These are phyloP conservation scores for Tinea pellionella DNA, from an alignment of 2,888 invertebrate species.

Conservation along the genomic window DNA sequence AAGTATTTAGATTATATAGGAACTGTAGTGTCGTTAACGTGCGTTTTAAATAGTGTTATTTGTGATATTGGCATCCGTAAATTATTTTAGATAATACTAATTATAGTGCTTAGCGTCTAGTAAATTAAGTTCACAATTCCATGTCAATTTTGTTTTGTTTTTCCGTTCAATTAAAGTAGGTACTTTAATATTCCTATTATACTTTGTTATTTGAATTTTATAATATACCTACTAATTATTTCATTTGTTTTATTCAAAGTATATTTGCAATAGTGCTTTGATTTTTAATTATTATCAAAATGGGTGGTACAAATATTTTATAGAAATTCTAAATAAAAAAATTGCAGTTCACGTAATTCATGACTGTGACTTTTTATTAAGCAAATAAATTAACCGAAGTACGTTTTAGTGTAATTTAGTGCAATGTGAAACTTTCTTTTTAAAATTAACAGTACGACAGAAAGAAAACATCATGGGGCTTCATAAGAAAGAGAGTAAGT, in stretches of 20 bases:
- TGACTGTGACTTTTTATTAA: background rate
- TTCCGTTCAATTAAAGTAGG: background rate
- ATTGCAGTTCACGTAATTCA: background rate
- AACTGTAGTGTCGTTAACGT: too few species aligned
- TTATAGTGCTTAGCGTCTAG: background rate
- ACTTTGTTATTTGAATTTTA: background rate
- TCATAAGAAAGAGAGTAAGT: conserved; percentile 55
- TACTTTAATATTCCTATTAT: background rate
- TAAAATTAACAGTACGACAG: background rate
- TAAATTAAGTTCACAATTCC: background rate
- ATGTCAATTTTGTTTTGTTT: background rate
- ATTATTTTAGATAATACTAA: too few species aligned
- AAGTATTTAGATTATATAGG: too few species aligned
- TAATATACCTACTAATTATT: background rate
- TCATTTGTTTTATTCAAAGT: too few species aligned
- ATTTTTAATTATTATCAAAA: background rate
- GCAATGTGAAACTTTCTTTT: conserved; percentile 1
- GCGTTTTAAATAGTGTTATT: too few species aligned
- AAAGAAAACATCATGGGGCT: conserved; percentile 53
- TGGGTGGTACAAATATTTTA: background rate
- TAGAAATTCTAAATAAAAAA: background rate
- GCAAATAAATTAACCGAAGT: conserved; percentile 26
- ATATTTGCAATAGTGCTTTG: too few species aligned
- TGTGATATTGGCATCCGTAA: too few species aligned
- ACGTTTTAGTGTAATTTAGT: conserved; percentile 30